A percentile compares a stretch with the other conserved stretches of the same genome.
Evolutionary conservation across 2,113 vertebrate genomes (phyloP).

Genomic region (Eptatretus burgeri): DNA sequence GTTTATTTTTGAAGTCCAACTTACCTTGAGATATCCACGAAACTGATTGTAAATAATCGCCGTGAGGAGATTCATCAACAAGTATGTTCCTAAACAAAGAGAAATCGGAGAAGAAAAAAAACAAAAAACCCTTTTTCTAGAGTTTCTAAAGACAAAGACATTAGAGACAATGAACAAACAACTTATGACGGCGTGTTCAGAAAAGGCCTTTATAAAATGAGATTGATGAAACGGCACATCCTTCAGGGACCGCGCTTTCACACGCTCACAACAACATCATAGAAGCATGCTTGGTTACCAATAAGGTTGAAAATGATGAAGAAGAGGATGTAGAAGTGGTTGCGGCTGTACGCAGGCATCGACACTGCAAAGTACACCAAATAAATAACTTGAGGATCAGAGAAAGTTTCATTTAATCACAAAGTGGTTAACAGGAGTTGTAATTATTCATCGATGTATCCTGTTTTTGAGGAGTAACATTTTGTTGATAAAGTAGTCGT

Average conservation of each 20-base stretch:
- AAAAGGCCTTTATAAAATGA: too few species aligned
- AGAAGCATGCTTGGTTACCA: slow-evolving; percentile 23
- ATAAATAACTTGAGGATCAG: neutral
- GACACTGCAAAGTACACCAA: slow-evolving; percentile 31
- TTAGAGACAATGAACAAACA: too few species aligned
- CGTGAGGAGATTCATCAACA: slow-evolving; percentile 77
- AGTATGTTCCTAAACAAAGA: slow-evolving; percentile 39
- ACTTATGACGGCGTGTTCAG: too few species aligned
- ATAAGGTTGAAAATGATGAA: slow-evolving; percentile 62
- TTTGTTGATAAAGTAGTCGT: too few species aligned
- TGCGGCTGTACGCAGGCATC: slow-evolving; percentile 51
- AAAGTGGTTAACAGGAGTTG: neutral
- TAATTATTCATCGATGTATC: too few species aligned
- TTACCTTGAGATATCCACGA: slow-evolving; percentile 81
- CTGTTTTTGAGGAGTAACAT: too few species aligned
- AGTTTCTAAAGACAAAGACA: too few species aligned
- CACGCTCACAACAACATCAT: too few species aligned
- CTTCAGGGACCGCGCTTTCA: too few species aligned
- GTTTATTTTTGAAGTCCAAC: slow-evolving; percentile 10
- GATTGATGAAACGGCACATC: too few species aligned
- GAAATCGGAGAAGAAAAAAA: neutral
- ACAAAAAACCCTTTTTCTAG: too few species aligned
- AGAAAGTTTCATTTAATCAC: neutral
- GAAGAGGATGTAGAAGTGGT: slow-evolving; percentile 47
- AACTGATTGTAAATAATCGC: slow-evolving; percentile 96